phyloP scores from a whole-genome alignment of 2,797 vertebrate genomes.

The Eulemur albifrons region DNA sequence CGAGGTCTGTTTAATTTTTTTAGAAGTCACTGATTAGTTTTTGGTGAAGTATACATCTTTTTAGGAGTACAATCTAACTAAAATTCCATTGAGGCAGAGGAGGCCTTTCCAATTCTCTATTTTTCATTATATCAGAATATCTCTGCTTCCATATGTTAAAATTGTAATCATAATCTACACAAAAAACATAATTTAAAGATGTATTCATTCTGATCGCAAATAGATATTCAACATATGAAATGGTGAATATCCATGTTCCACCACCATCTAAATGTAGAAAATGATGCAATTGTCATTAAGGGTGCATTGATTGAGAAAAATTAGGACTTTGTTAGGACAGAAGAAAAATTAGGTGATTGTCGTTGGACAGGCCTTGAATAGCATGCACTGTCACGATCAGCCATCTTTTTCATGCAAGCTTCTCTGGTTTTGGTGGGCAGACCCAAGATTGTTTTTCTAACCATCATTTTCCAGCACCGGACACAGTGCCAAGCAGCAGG shows the following conservation, averaged over 20 bases:
- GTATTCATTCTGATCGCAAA: background rate
- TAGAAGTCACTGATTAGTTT: background rate
- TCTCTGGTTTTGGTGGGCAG: background rate
- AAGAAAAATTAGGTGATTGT: background rate
- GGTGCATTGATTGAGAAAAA: background rate
- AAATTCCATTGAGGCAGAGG: background rate
- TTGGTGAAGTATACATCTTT: background rate
- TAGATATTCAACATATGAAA: background rate
- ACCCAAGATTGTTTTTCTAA: background rate
- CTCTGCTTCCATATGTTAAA: constrained; percentile 25
- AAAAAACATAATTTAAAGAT: background rate
- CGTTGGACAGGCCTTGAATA: background rate
- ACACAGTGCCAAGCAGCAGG: too few relatives aligned
- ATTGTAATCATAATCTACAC: background rate
- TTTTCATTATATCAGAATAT: background rate
- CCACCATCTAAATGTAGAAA: background rate
- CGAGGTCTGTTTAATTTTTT: background rate
- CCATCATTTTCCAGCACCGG: background rate
- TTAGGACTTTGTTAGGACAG: background rate
- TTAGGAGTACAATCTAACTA: background rate
- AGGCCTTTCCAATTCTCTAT: background rate
- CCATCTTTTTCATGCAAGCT: background rate
- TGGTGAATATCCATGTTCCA: background rate
- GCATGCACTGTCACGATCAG: accelerated
- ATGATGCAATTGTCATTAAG: background rate